Percentiles rank a stretch among this genome's conserved stretches.
Conservation (phyloP, 2,113 vertebrate species). For the Brachyistius frenatus region DNA sequence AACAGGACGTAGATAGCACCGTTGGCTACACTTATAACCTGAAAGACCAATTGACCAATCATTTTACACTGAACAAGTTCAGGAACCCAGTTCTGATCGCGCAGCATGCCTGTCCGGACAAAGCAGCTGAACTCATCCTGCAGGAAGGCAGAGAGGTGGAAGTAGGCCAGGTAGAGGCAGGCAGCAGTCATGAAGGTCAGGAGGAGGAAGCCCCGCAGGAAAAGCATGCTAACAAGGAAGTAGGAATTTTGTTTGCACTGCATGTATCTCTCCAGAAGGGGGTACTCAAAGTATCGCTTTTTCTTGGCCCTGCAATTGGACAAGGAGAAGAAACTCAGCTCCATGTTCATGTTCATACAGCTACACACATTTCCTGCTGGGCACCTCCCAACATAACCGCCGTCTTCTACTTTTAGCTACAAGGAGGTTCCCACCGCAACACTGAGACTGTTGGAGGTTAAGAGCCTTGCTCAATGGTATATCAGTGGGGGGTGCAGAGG, state of each 20-base stretch:
- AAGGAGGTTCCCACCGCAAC: constrained; percentile 15
- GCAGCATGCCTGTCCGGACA: constrained; percentile 88
- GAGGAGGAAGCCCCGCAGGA: constrained; percentile 91
- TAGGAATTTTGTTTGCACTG: constrained; percentile 92
- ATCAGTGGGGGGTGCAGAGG: neutral
- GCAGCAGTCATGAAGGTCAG: constrained; percentile 89
- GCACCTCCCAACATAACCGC: constrained; percentile 14
- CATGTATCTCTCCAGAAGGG: constrained; percentile 94
- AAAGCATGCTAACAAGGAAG: constrained; percentile 89
- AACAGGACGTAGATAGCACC: constrained; percentile 89
- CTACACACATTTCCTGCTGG: neutral
- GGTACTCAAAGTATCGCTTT: constrained; percentile 97
- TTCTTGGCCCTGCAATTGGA: constrained; percentile 88
- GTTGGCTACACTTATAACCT: constrained; percentile 89
- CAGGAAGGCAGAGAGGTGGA: constrained; percentile 91
- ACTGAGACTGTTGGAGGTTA: neutral
- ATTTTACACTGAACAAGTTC: constrained; percentile 91
- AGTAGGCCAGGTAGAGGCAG: constrained; percentile 94
- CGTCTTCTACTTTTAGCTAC: constrained; percentile 35
- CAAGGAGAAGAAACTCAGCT: constrained; percentile 19
- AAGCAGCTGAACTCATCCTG: constrained; percentile 97
- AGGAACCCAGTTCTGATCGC: constrained; percentile 83
- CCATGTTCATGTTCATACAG: constrained; percentile 19
- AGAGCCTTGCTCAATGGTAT: neutral
- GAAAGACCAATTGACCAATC: constrained; percentile 91